Conservation (phyloP, 2,888 invertebrate species). For the Catocala sponsa region DNA sequence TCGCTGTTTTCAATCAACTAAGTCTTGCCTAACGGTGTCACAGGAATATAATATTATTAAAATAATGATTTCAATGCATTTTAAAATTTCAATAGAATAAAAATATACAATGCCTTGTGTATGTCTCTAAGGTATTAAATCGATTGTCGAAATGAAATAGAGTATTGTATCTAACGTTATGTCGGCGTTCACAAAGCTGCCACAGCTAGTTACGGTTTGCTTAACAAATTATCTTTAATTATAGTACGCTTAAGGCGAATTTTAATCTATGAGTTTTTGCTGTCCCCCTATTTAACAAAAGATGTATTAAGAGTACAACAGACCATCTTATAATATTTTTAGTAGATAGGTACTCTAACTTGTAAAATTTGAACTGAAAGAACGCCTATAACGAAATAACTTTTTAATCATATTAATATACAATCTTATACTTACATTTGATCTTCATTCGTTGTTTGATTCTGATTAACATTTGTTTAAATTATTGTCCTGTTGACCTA, state of each 20-base stretch:
- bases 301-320: conserved; percentile 34
- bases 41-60: too few relatives aligned
- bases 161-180: conserved; percentile 44
- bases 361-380: background rate
- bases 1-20: too few relatives aligned
- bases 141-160: conserved; percentile 28
- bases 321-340: conserved; percentile 23
- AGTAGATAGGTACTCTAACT: conserved; percentile 10
- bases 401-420: conserved; percentile 25
- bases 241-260: conserved; percentile 62
- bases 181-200: conserved; percentile 75
- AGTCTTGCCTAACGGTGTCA: too few relatives aligned
- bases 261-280: conserved; percentile 51
- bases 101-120: background rate
- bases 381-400: conserved; percentile 16
- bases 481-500: conserved; percentile 33
- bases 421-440: conserved; percentile 23
- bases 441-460: conserved; percentile 13
- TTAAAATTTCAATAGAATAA: too few relatives aligned
- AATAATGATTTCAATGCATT: too few relatives aligned
- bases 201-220: conserved; percentile 70
- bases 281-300: conserved; percentile 38
- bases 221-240: conserved; percentile 83
- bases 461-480: conserved; percentile 21
- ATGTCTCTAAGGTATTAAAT: conserved; percentile 36